phyloP scores from a whole-genome alignment of 1,140 invertebrate species.

The Dinothrombium tinctorium region DNA sequence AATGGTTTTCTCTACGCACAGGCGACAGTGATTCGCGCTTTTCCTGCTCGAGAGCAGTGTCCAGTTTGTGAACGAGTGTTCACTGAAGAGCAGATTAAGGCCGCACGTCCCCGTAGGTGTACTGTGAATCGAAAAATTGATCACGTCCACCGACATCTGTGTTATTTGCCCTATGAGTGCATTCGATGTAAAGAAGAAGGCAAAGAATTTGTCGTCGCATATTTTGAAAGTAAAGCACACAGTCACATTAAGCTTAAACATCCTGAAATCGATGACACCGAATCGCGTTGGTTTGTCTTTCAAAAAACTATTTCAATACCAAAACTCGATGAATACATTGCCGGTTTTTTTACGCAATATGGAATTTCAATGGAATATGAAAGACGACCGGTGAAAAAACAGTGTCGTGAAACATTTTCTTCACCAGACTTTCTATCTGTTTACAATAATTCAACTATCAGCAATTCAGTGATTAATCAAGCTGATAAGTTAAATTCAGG shows the following conservation, averaged over 20 bases:
- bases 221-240: conserved; percentile 7
- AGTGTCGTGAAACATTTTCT: neutral
- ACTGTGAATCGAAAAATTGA: conserved; percentile 5
- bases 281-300: conserved; percentile 1
- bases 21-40: neutral
- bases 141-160: conserved; percentile 3
- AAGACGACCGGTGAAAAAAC: conserved; percentile 2
- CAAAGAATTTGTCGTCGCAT: conserved; percentile 3
- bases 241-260: conserved; percentile 7
- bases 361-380: conserved; percentile 1
- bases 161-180: conserved; percentile 7
- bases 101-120: neutral
- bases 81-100: neutral
- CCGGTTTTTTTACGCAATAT: conserved; percentile 1
- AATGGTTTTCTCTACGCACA: conserved; percentile 3
- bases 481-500: neutral
- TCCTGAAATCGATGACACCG: conserved; percentile 3
- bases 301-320: conserved; percentile 6
- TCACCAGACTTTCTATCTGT: neutral
- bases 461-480: neutral
- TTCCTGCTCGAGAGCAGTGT: conserved; percentile 5
- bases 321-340: conserved; percentile 5
- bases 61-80: conserved; percentile 5
- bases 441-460: neutral
- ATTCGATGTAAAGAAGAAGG: conserved; percentile 1